Base-by-base conservation (phyloP, 2,888 invertebrate species). In the Mechanitis mazaeus region DNA sequence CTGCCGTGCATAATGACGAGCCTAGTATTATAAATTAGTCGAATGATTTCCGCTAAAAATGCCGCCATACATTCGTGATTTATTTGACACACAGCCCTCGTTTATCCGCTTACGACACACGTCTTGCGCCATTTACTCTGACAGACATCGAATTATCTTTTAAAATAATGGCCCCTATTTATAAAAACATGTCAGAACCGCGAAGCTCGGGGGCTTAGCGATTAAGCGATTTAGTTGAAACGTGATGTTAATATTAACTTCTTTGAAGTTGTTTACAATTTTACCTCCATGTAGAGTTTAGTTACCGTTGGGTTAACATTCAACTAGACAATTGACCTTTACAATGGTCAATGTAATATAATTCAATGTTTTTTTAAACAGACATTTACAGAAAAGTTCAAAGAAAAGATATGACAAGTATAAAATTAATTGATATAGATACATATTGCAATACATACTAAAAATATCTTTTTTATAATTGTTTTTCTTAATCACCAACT, bases 101-200 rank as follows among this genome's bases (percentile, higher is more conserved):
- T 75, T 74, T 73, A 72, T 73, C 66, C 66, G 72, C 74, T 83
- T 80, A 76, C 79, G 75, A 79, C 79, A 80, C 74, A 79, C 74
- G 72, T 73, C 73, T 71, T 68, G 72, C 72, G 68, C 63, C 66
- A 65, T 66, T 69, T 64, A 64, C 69, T 71, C 64, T 70, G 76
- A 76, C 76, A 76, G 72, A 67, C 69, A 71, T 73, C 76, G 72
- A 81, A 75, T 78, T 78, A 80, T 77, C 75, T 74, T 68, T 68
- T 67, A 68, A 75, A 75, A 71, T 75, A 74, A 72, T 73, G 71
- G 71, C 66, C 64, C 69, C 69, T 72, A 72, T 72, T 72, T 73
- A 72, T 74, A 69, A 67, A 60, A 68, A 69, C 64, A 65, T 56
- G 56, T 56, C 38, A 45, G 42, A 60, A 56, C 46, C 54, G 55